phyloP scores from a whole-genome alignment of 2,888 invertebrate genomes.

The Mythimna impura region DNA sequence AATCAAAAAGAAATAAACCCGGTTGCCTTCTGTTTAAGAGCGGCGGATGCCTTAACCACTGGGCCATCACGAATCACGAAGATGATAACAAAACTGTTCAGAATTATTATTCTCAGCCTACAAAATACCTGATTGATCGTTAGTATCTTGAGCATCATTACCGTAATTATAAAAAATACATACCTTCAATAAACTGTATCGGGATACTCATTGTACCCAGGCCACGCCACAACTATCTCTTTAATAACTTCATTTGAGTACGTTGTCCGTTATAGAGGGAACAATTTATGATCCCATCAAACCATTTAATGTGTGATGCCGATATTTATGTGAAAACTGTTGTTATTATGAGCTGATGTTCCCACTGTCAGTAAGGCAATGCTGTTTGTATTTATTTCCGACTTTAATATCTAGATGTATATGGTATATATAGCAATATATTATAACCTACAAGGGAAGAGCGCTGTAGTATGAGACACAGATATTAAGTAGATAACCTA shows the following conservation, averaged over 20 bases:
- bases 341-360: constrained; percentile 6
- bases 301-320: constrained; percentile 23
- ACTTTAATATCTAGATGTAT: background rate
- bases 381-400: background rate
- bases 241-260: constrained; percentile 52
- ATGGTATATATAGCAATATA: too few relatives aligned
- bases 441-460: too few relatives aligned
- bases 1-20: too few relatives aligned
- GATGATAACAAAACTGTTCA: too few relatives aligned
- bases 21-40: too few relatives aligned
- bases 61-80: too few relatives aligned
- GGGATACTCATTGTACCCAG: background rate
- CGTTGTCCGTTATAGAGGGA: constrained; percentile 32
- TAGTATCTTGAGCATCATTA: background rate
- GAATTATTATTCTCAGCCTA: background rate
- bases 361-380: background rate
- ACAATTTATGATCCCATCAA: constrained; percentile 41
- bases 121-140: constrained; percentile 8
- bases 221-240: constrained; percentile 30
- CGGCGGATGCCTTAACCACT: too few relatives aligned
- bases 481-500: too few relatives aligned
- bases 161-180: constrained; percentile 9
- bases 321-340: constrained; percentile 12
- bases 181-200: constrained; percentile 15
- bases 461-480: too few relatives aligned